A percentile compares a stretch with the other conserved stretches of the same genome.
Conservation (phyloP, 2,113 vertebrate species). For the Actinemys pallida region DNA sequence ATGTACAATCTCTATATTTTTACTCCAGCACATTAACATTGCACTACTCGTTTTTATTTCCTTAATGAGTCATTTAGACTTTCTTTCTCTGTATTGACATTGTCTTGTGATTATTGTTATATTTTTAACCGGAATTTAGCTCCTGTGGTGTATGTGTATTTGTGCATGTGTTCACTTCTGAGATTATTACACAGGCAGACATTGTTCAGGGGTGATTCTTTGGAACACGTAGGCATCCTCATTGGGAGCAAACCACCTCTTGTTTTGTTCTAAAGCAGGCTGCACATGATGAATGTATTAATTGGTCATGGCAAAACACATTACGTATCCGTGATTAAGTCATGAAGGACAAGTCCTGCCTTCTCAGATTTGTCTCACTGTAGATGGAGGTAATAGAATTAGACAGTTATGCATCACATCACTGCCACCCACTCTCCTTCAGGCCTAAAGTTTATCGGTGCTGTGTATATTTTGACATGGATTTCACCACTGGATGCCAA, state of each 20-base stretch:
- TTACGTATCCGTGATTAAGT: conserved; percentile 18
- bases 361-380: conserved; percentile 23
- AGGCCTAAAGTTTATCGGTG: fast-evolving
- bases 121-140: conserved; percentile 3
- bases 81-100: conserved; percentile 14
- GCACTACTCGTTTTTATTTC: conserved; percentile 9
- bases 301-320: background rate
- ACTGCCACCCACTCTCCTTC: background rate
- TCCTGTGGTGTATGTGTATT: background rate
- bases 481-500: conserved; percentile 15
- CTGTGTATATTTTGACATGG: background rate
- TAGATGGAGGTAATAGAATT: background rate
- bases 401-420: background rate
- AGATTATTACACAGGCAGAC: background rate
- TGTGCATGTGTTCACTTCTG: background rate
- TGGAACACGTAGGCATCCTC: background rate
- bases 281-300: background rate
- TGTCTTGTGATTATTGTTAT: background rate
- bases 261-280: background rate
- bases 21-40: conserved; percentile 19
- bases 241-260: background rate
- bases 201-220: background rate
- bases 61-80: conserved; percentile 9
- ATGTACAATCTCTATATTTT: conserved; percentile 40
- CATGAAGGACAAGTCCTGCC: background rate